A percentile compares a stretch with the other conserved stretches of the same genome.
These are phyloP conservation scores for Anser brachyrhynchus DNA, from an alignment of 2,113 vertebrate species.

Conservation along the genomic window DNA sequence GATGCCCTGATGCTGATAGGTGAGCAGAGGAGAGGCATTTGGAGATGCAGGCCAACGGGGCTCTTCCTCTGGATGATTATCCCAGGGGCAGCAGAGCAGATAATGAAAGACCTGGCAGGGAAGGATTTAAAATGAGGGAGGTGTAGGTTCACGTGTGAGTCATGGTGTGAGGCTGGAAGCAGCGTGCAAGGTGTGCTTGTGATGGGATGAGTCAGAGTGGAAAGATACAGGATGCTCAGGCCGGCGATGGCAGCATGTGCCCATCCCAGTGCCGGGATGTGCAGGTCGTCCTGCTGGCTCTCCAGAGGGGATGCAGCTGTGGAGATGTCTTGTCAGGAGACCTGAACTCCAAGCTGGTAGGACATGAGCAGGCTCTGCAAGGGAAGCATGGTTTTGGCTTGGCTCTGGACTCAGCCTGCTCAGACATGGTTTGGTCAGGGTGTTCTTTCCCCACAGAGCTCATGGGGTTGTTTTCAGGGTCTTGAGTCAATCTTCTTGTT, in stretches of 20 bases:
- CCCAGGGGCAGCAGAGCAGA: neutral
- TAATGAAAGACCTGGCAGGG: conserved; percentile 16
- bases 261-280: accelerated
- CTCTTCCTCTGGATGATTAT: neutral
- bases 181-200: neutral
- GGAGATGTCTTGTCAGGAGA: neutral
- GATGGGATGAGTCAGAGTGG: conserved; percentile 28
- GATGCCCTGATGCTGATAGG: neutral
- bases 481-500: neutral
- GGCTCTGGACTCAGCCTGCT: neutral
- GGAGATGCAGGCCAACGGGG: neutral
- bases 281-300: neutral
- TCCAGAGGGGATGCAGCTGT: neutral
- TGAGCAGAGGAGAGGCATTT: neutral
- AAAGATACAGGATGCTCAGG: neutral
- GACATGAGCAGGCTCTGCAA: neutral
- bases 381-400: neutral
- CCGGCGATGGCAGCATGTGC: neutral
- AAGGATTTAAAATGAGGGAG: neutral
- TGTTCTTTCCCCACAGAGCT: neutral
- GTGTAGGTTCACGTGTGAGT: neutral
- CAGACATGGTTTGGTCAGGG: neutral
- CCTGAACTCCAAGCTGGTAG: neutral
- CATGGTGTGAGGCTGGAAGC: neutral
- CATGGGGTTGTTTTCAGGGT: neutral